A percentile compares a stretch with the other conserved stretches of the same genome.
Conservation (phyloP, 2,888 invertebrate genomes). For the Flabesymbios commensalis region DNA sequence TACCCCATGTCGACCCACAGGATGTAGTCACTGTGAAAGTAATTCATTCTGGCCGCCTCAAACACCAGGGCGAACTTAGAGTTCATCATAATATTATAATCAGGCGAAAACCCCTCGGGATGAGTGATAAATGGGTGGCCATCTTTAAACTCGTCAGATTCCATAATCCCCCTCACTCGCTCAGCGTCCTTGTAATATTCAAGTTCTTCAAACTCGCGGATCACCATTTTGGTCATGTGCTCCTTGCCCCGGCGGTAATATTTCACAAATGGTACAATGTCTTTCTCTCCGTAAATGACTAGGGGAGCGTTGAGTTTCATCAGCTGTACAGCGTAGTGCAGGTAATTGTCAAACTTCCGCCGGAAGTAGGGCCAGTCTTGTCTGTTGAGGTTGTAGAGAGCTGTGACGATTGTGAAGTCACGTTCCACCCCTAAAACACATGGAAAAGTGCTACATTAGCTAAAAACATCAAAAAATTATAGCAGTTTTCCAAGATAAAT, state of each 20-base stretch:
- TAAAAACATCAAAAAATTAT: no score
- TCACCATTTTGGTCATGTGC: conserved; percentile 21
- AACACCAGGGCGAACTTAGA: conserved; percentile 55
- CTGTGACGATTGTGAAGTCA: conserved; percentile 50
- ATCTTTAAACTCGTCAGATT: conserved; percentile 25
- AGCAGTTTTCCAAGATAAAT: no score
- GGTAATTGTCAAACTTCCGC: conserved; percentile 48
- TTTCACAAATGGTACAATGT: conserved; percentile 14
- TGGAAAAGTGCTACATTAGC: no score
- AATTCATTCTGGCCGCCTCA: conserved; percentile 46
- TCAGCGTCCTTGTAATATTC: conserved; percentile 14
- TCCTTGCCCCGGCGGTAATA: conserved; percentile 17
- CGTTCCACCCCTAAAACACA: background rate
- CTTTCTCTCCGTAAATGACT: conserved; percentile 31
- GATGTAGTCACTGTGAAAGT: conserved; percentile 50
- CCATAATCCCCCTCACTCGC: conserved; percentile 19
- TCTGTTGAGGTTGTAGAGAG: conserved; percentile 54
- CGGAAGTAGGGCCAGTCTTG: conserved; percentile 53
- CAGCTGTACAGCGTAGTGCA: conserved; percentile 41
- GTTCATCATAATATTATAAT: conserved; percentile 58
- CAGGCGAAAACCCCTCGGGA: conserved; percentile 56
- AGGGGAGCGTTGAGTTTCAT: conserved; percentile 32
- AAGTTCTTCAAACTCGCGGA: conserved; percentile 13
- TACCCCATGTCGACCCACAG: conserved; percentile 59
- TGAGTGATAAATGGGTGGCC: conserved; percentile 41